These are phyloP conservation scores for Varecia variegata DNA, from an alignment of 2,797 vertebrate genomes.

Conservation along the genomic window DNA sequence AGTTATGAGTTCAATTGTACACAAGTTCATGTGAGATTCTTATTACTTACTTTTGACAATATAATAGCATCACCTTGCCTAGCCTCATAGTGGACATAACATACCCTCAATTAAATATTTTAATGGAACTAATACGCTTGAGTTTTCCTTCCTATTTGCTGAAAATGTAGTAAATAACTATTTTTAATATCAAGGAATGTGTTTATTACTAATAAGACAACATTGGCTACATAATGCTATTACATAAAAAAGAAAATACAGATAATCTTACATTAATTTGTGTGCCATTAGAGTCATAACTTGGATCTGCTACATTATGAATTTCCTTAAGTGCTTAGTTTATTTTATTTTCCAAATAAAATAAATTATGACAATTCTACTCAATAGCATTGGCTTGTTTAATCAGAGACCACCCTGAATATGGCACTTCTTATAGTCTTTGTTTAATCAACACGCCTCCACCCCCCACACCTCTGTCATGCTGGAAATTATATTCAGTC, in stretches of 20 bases:
- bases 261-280: not conserved
- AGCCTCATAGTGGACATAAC: not conserved
- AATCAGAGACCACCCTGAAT: slow-evolving; percentile 7
- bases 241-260: not conserved
- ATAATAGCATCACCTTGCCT: not conserved
- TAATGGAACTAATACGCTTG: not conserved
- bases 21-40: not conserved
- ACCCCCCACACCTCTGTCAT: not conserved
- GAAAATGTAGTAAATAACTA: not conserved
- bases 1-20: not conserved
- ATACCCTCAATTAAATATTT: not conserved
- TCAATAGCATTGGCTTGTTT: not conserved
- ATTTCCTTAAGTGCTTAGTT: not conserved
- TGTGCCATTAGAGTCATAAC: not conserved
- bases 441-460: not conserved
- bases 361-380: not conserved
- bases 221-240: not conserved
- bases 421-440: not conserved
- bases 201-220: not conserved
- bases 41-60: not conserved
- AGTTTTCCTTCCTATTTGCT: not conserved
- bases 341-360: slow-evolving; percentile 10
- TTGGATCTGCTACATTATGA: not conserved
- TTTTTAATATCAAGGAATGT: not conserved
- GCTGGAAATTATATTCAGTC: not conserved